Percentiles rank a stretch among this genome's conserved stretches.
These are phyloP conservation scores for Halcyon badia DNA, from an alignment of 2,797 vertebrate species.

Conservation along the genomic window DNA sequence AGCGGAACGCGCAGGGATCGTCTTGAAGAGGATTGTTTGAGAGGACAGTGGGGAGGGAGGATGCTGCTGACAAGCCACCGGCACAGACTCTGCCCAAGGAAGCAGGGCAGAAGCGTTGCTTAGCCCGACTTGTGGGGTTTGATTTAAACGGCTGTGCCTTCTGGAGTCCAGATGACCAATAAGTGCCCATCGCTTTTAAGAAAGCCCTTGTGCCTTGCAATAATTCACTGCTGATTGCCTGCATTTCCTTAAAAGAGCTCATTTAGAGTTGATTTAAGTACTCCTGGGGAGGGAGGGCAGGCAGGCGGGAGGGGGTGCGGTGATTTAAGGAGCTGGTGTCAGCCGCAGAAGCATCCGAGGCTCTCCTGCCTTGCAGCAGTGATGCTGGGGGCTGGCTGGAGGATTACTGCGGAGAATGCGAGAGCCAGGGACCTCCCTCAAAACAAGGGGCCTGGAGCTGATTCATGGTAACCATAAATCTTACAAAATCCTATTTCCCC, in stretches of 20 bases:
- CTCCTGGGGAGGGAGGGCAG: slow-evolving; percentile 16
- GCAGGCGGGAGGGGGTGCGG: not conserved
- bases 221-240: slow-evolving; percentile 66
- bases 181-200: slow-evolving; percentile 22
- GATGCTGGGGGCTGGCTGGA: not conserved
- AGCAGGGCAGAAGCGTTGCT: not conserved
- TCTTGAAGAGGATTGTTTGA: not conserved
- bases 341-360: not conserved
- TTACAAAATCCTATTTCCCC: rapidly evolving
- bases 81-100: not conserved
- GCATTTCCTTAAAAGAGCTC: slow-evolving; percentile 67
- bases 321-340: not conserved
- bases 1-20: rapidly evolving
- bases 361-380: not conserved
- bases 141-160: slow-evolving; percentile 35
- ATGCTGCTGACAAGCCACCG: not conserved
- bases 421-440: not conserved
- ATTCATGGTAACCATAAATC: not conserved
- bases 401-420: not conserved
- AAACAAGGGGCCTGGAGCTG: not conserved
- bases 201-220: slow-evolving; percentile 40
- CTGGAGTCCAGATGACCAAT: slow-evolving; percentile 52
- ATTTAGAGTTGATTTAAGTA: slow-evolving; percentile 62
- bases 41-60: not conserved
- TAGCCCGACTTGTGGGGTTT: not conserved